Base-by-base conservation (phyloP, 2,797 vertebrate genomes). In the Furcifer pardalis region DNA sequence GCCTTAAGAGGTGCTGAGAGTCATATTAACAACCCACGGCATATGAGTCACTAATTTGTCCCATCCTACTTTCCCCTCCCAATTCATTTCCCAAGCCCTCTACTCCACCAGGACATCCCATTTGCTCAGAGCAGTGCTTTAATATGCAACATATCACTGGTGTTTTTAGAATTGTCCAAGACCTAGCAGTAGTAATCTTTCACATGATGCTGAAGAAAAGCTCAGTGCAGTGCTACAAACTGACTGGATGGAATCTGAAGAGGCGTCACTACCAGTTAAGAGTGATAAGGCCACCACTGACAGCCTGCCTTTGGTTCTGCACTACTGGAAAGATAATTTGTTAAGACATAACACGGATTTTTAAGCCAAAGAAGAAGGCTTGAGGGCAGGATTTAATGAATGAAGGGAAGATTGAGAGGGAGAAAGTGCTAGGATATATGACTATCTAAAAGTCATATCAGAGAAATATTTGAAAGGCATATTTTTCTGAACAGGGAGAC, bases 311-410 rank as follows among this genome's bases (percentile, higher is more conserved):
- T 86, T 40, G 84, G 32, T 49, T 52, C 8, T n/a, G 84, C 30
- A 40, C 3, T n/a, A 9, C 8, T 7, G 7, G 77, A 21, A 9
- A 63, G 10, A 80, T 1, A 49, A 81, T 37, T 56, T 40, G 30
- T 7, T 49, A 77, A 89, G 46, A 85, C 87, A 79, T 21, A 85
- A 52, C 63, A 83, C 56, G 81, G 89, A 81, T 84, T 21, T n/a
- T 75, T 81, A 83, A 63, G 83, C 86, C 88, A 4, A 9, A 75
- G 60, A 82, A 82, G 59, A 90, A 69, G 49, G 27, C 72, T 80
- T 42, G 90, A 83, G 23, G 68, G 44, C 86, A 25, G 81, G 85
- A 84, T 52, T 9, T 23, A 30, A 46, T 63, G 63, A 68, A 72
- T 42, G 9, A 4, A 2, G 10, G 19, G 44, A 37, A 63, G 65